Base-by-base conservation (phyloP, 2,113 vertebrate genomes). In the Podilymbus podiceps region DNA sequence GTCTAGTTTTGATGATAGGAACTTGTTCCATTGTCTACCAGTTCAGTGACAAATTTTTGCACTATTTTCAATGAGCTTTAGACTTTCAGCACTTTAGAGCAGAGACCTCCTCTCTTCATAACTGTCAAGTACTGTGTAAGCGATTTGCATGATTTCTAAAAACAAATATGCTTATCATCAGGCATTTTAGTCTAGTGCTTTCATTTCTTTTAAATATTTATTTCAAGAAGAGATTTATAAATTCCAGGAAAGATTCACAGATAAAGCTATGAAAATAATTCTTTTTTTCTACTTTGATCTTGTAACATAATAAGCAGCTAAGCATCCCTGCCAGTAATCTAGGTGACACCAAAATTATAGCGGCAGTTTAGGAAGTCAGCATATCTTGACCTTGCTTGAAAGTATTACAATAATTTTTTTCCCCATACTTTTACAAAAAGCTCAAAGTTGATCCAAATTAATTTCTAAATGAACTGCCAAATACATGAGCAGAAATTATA, bases 401-500 rank as follows among this genome's bases (percentile, higher is more conserved):
- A 67, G 15, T 60, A 82, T 28, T 38, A 31, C 40, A 60, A 8
- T 6, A 42, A 1, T 49, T 5, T 68, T 1, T 53, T 93, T 64
- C 63, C 62, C 64, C 75, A 15, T 40, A 30, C 15, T 85, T 81
- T 52, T 35, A 62, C 3, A 4, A 64, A 96, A 94, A 79, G 16
- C 33, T 85, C 22, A 55, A 72, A 62, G 50, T 42, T 91, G 44
- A 82, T 75, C 33, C 44, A 94, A 91, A 75, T 85, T 82, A 8
- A 52, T 72, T 93, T 93, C 69, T 75, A 85, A 93, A 72, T 75
- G 38, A 95, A 68, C 58, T 83, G 78, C 71, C 75, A 91, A 79
- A 85, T 88, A 31, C 27, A 68, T 63, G 62, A 83, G 22, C 21
- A 85, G 44, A 89, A 85, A 72, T 85, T 9, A 60, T 72, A 89